These are phyloP conservation scores for Byasa hedistus DNA, from an alignment of 2,888 invertebrate species.

Conservation along the genomic window DNA sequence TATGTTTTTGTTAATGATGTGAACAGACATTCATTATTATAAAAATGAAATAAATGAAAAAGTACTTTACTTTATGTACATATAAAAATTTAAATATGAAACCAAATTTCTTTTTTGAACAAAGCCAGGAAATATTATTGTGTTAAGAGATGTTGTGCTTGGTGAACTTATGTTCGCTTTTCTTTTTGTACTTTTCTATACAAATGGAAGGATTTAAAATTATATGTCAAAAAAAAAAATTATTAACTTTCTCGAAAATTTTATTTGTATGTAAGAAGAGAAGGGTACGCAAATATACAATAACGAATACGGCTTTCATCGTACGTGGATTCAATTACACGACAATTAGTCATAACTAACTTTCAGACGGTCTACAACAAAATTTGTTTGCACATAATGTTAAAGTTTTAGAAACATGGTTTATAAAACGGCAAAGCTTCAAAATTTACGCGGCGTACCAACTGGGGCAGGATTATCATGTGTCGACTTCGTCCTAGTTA, in stretches of 20 bases:
- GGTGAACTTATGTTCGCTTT: not conserved
- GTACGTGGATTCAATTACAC: not conserved
- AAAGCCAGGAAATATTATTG: not conserved
- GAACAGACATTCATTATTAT: not conserved
- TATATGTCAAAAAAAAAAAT: too few species aligned
- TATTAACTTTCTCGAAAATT: too few species aligned
- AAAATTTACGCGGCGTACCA: conserved; percentile 7
- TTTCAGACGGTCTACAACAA: not conserved
- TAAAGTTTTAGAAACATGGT: not conserved
- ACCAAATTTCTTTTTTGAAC: not conserved
- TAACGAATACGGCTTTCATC: not conserved
- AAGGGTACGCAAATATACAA: not conserved
- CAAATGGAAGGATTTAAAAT: too few species aligned
- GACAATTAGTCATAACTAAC: not conserved
- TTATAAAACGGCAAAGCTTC: not conserved
- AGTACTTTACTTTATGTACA: too few species aligned
- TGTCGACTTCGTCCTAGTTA: conserved; percentile 23
- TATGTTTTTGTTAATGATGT: not conserved
- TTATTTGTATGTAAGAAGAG: not conserved
- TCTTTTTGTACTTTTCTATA: not conserved
- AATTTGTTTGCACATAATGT: not conserved
- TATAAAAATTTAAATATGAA: too few species aligned
- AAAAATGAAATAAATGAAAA: too few species aligned
- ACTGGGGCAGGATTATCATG: conserved; percentile 8
- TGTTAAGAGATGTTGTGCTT: not conserved